Base-by-base conservation (phyloP, 2,113 vertebrate genomes). In the Lepus timidus region DNA sequence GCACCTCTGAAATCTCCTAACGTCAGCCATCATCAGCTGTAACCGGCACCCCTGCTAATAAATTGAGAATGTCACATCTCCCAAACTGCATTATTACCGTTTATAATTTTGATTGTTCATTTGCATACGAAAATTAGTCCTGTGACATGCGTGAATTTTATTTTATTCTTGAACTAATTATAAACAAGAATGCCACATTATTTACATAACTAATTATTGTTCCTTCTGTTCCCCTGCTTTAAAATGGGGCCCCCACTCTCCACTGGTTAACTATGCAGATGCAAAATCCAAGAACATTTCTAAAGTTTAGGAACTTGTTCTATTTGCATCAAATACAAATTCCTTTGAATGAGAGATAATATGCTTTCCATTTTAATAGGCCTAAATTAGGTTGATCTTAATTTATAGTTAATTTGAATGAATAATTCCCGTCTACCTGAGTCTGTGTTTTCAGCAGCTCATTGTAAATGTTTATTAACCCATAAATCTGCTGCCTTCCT, bases 181-280 rank as follows among this genome's bases (percentile, higher is more conserved):
- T 99, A 99, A 99, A 99, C 99, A 99, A 99, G 99, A 99, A 99
- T 99, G 99, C 99, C 99, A 99, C 99, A 99, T 99, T 99, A 99
- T 99, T 99, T 99, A 99, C 99, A 99, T 99, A 99, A 99, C 99
- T 99, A 99, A 99, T 99, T 99, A 99, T 99, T 99, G 99, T 99
- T 99, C 99, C 99, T 99, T 99, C 99, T 99, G 99, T 99, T 99
- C 98, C 98, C 97, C 97, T 95, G 86, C 98, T 98, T 98, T 96
- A 98, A 98, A 98, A 98, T 86, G 95, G 96, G 96, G 97, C 86
- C 97, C 98, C 98, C 98, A 85, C 98, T 98, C 98, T 97, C 95
- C 85, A 62, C 91, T 81, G 95, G 98, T 98, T 98, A 98, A 98
- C 90, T 96, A 97, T 49, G 81, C 98, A 98, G 98, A 98, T 98